phyloP scores from a whole-genome alignment of 1,140 invertebrate genomes.

The Tyrophagus putrescentiae region DNA sequence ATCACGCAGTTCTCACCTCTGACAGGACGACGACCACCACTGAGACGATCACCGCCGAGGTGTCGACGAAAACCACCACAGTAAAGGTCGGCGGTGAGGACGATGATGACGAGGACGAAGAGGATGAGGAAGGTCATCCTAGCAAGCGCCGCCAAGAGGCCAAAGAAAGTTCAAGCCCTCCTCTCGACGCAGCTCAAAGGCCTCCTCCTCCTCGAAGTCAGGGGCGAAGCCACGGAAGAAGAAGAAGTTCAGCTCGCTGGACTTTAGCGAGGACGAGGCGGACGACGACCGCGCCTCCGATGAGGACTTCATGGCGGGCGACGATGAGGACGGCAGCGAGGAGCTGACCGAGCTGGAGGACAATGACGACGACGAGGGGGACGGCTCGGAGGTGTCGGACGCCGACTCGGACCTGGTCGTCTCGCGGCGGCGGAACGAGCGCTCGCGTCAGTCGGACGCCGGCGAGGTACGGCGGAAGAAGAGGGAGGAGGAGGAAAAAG shows the following conservation, averaged over 20 bases:
- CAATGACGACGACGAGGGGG: not conserved
- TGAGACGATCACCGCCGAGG: too few relatives aligned
- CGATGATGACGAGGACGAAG: constrained; percentile 22
- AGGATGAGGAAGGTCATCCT: constrained; percentile 28
- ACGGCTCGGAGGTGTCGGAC: constrained; percentile 14
- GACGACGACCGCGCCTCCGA: constrained; percentile 50
- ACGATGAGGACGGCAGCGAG: constrained; percentile 19
- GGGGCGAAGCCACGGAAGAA: constrained; percentile 13
- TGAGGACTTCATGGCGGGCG: constrained; percentile 40
- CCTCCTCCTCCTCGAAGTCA: too few relatives aligned
- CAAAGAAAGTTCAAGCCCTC: too few relatives aligned
- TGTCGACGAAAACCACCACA: too few relatives aligned
- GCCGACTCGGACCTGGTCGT: not conserved
- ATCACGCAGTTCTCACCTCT: too few relatives aligned
- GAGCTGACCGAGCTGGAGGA: constrained; percentile 14
- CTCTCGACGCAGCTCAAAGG: too few relatives aligned
- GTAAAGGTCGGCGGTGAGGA: too few relatives aligned
- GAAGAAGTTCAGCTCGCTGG: constrained; percentile 36
- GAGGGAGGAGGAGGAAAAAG: not conserved
- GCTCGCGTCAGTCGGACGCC: not conserved
- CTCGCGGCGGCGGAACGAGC: not conserved
- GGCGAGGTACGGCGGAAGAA: not conserved
- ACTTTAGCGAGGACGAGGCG: constrained; percentile 46
- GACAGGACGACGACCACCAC: too few relatives aligned
- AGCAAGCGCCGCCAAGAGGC: constrained; percentile 6